These are phyloP conservation scores for Elmis aenea DNA, from an alignment of 2,888 invertebrate species.

Conservation along the genomic window DNA sequence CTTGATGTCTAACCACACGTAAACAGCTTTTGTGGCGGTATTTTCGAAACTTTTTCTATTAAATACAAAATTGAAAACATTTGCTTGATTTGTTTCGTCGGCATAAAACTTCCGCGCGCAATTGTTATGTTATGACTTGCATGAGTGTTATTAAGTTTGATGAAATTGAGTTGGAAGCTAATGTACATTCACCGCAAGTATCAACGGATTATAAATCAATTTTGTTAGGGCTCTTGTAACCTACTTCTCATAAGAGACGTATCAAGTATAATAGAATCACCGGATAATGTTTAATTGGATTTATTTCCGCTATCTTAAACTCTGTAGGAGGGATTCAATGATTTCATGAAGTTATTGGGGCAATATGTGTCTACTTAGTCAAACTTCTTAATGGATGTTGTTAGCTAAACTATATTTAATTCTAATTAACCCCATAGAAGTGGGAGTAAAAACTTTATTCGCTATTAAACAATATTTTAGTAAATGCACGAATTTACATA, in stretches of 20 bases:
- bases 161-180: conserved; percentile 17
- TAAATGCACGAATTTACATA: no score
- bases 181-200: conserved; percentile 15
- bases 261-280: conserved; percentile 31
- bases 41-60: no score
- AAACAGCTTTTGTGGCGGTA: conserved; percentile 6
- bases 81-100: no score
- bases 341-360: no score
- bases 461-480: no score
- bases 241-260: conserved; percentile 24
- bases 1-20: conserved; percentile 6
- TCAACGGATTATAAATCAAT: conserved; percentile 34
- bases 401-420: no score
- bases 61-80: no score
- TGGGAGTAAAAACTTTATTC: no score
- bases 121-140: conserved; percentile 17
- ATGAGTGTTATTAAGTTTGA: conserved; percentile 18
- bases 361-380: no score
- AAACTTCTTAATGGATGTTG: no score
- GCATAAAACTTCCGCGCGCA: no score
- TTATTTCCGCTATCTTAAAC: conserved; percentile 28
- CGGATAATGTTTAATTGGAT: conserved; percentile 33
- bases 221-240: conserved; percentile 26
- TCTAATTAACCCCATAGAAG: no score
- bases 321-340: conserved; percentile 10